These are phyloP conservation scores for Chrysochloris asiatica DNA, from an alignment of 2,113 vertebrate species.

Conservation along the genomic window DNA sequence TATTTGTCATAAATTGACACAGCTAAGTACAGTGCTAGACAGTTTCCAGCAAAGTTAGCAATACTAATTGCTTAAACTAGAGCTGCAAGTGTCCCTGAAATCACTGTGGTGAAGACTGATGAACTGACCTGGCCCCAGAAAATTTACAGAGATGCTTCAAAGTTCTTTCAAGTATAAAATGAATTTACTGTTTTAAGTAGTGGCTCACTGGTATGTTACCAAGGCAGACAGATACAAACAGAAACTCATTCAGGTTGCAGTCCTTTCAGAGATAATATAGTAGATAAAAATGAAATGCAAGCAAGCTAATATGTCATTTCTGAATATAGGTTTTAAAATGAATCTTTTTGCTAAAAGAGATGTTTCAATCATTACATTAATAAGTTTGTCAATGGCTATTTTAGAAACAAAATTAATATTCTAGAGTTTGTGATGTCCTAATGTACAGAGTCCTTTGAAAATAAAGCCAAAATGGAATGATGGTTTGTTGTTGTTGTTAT, in stretches of 20 bases:
- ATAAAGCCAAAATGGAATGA: background rate
- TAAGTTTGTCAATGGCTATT: background rate
- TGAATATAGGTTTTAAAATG: background rate
- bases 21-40: background rate
- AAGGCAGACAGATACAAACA: background rate
- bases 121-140: slow-evolving; percentile 9
- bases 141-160: background rate
- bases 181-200: background rate
- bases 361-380: background rate
- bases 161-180: slow-evolving; percentile 58
- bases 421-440: background rate
- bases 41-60: slow-evolving; percentile 46
- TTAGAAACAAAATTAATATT: slow-evolving; percentile 2
- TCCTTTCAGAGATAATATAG: slow-evolving; percentile 1
- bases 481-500: too few relatives aligned
- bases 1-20: slow-evolving; percentile 41
- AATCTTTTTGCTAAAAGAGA: background rate
- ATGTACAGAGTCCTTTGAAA: background rate
- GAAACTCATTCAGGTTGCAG: background rate
- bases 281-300: slow-evolving; percentile 14
- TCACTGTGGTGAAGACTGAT: background rate
- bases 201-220: background rate
- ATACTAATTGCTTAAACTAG: slow-evolving; percentile 28
- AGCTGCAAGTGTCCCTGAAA: background rate
- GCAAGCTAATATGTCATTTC: background rate